A percentile compares a stretch with the other conserved stretches of the same genome.
Conservation (phyloP, 2,888 invertebrate genomes). For the Fragum whitleyi region DNA sequence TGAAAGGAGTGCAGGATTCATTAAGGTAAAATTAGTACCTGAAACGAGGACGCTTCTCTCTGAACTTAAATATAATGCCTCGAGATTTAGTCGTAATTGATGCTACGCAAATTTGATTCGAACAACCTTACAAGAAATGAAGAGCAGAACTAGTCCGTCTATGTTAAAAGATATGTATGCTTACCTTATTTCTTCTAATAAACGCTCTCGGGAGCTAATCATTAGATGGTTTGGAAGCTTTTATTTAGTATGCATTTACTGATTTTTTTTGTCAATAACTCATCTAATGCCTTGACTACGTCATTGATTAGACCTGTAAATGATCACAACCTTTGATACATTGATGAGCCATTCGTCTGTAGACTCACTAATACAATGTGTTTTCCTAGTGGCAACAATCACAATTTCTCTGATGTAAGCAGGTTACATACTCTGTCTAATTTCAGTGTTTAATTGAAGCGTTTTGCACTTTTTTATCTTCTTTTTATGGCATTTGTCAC, state of each 20-base stretch:
- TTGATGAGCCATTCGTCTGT: not conserved
- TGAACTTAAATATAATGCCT: not conserved
- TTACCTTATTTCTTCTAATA: too few relatives aligned
- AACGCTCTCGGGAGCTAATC: too few relatives aligned
- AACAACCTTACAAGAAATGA: too few relatives aligned
- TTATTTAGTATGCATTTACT: too few relatives aligned
- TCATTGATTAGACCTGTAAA: not conserved
- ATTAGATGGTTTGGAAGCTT: too few relatives aligned
- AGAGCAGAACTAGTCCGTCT: too few relatives aligned
- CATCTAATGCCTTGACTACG: not conserved
- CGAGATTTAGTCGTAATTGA: not conserved
- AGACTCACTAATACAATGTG: not conserved
- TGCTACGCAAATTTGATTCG: too few relatives aligned
- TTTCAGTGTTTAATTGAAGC: not conserved
- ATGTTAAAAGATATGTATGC: too few relatives aligned
- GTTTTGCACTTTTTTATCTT: not conserved
- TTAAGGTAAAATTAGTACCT: slow-evolving; percentile 1
- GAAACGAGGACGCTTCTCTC: not conserved
- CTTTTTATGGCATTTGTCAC: too few relatives aligned
- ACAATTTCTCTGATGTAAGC: not conserved
- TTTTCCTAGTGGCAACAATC: not conserved
- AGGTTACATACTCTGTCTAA: not conserved
- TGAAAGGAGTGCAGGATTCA: not conserved
- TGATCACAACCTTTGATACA: not conserved
- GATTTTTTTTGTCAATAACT: not conserved